Percentiles rank a stretch among this genome's conserved stretches.
Evolutionary conservation across 2,113 vertebrate species (phyloP).

Genomic region (Edolisoma coerulescens): DNA sequence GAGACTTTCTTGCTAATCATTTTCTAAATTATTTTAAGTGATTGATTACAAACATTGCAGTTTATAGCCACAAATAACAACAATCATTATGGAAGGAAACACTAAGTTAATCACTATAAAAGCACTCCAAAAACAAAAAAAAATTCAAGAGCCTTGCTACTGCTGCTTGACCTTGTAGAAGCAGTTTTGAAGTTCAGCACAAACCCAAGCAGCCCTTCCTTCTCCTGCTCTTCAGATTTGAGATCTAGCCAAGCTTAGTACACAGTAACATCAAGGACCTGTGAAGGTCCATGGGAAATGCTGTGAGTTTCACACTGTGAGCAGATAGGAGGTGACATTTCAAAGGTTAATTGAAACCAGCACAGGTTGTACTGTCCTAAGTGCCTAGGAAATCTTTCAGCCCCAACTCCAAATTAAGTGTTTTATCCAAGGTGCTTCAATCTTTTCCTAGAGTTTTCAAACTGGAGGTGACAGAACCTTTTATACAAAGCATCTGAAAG

Average conservation of each 20-base stretch:
- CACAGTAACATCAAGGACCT: neutral
- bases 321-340: no score
- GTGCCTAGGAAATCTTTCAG: neutral
- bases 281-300: neutral
- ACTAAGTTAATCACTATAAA: neutral
- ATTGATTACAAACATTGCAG: neutral
- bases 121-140: neutral
- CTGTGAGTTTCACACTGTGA: rapidly evolving
- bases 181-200: neutral
- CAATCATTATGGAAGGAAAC: neutral
- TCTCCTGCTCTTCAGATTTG: neutral
- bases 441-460: neutral
- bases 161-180: neutral
- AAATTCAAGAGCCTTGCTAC: neutral
- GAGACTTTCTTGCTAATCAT: neutral
- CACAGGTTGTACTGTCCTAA: neutral
- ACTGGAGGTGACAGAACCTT: neutral
- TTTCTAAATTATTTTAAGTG: neutral
- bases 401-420: neutral
- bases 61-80: neutral
- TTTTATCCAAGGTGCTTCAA: neutral
- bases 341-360: neutral
- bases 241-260: neutral
- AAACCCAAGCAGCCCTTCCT: neutral
- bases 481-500: no score